These are phyloP conservation scores for Trididemnum nubilum DNA, from an alignment of 23 tunicate genomes.

Conservation along the genomic window DNA sequence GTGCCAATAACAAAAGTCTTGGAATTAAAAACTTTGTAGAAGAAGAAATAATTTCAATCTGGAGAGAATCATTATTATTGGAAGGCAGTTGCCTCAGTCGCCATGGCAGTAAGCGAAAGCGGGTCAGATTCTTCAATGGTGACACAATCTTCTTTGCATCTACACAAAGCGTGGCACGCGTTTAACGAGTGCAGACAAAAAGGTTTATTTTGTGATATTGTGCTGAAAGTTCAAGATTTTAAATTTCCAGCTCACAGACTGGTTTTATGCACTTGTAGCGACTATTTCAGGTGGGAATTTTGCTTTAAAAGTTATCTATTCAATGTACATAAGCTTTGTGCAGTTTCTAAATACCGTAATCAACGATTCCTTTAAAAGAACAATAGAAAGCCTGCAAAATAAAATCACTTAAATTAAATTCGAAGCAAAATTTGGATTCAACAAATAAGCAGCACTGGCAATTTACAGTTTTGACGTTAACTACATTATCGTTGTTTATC, in stretches of 20 bases:
- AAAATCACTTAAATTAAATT: too few species aligned
- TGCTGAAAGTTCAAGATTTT: conserved; percentile 70
- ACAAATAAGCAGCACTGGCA: too few species aligned
- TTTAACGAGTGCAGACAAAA: conserved; percentile 85
- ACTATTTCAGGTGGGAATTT: conserved; percentile 82
- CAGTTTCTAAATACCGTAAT: background rate
- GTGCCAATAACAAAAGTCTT: background rate
- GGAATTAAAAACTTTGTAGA: background rate
- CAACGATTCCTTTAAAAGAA: too few species aligned
- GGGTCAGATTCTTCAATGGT: conserved; percentile 71
- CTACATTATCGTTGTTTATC: too few species aligned
- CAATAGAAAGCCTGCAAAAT: too few species aligned
- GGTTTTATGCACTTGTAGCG: conserved; percentile 92
- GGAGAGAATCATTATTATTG: conserved; percentile 1
- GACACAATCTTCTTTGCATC: conserved; percentile 42
- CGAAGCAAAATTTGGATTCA: too few species aligned
- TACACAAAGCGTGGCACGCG: conserved; percentile 68
- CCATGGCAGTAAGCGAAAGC: conserved; percentile 64
- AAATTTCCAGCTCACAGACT: conserved; percentile 88
- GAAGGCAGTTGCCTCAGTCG: conserved; percentile 27
- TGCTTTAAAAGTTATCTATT: background rate
- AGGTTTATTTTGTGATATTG: conserved; percentile 92
- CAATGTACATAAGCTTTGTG: background rate
- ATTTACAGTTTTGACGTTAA: too few species aligned
- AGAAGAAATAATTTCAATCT: conserved; percentile 2